A percentile compares a stretch with the other conserved stretches of the same genome.
Evolutionary conservation across 2,888 invertebrate genomes (phyloP).

Genomic region (Lacanobia wlatinum): DNA sequence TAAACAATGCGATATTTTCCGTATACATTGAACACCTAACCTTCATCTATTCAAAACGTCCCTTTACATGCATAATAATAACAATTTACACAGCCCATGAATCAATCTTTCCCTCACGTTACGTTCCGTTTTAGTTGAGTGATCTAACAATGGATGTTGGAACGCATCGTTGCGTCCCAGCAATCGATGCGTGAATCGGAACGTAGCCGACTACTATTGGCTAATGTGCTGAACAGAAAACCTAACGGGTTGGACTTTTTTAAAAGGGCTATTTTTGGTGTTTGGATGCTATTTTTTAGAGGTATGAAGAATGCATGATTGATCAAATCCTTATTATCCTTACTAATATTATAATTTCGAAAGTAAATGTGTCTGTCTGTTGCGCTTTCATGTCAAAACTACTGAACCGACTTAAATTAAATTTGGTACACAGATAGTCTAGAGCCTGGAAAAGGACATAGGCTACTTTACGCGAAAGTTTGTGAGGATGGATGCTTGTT

Average conservation of each 20-base stretch:
- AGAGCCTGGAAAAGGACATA: too few relatives aligned
- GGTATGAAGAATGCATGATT: background rate
- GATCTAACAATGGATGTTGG: constrained; percentile 57
- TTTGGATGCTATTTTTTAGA: background rate
- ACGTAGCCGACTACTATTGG: constrained; percentile 56
- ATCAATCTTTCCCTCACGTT: constrained; percentile 56
- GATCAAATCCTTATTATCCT: too few relatives aligned
- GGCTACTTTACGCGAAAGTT: too few relatives aligned
- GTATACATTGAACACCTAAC: background rate
- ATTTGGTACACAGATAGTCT: too few relatives aligned
- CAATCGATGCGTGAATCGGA: constrained; percentile 62
- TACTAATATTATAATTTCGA: too few relatives aligned
- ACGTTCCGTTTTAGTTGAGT: constrained; percentile 62
- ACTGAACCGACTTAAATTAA: too few relatives aligned
- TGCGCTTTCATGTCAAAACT: too few relatives aligned
- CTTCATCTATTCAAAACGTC: background rate
- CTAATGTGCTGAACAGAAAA: constrained; percentile 66
- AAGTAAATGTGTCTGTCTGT: too few relatives aligned
- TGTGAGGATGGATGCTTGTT: too few relatives aligned
- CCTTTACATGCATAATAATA: constrained; percentile 25
- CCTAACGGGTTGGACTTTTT: constrained; percentile 53
- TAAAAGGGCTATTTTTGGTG: constrained; percentile 46
- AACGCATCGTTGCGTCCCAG: constrained; percentile 59
- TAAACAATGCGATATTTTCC: too few relatives aligned
- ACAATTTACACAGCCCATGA: constrained; percentile 57